phyloP scores from a whole-genome alignment of 2,797 vertebrate species.

The Florisuga fusca region DNA sequence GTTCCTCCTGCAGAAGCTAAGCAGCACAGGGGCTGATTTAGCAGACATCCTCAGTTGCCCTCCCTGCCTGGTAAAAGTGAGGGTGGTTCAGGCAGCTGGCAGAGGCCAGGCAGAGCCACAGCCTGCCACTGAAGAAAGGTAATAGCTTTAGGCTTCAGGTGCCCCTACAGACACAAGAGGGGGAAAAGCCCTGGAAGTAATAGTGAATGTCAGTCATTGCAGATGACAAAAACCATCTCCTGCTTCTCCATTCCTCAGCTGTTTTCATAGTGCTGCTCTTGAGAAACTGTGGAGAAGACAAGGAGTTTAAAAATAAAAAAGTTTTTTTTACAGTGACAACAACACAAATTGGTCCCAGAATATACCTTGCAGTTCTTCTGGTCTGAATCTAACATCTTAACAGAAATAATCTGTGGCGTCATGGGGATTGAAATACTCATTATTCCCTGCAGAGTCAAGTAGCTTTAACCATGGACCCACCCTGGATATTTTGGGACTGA shows the following conservation, averaged over 20 bases:
- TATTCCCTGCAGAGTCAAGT: neutral
- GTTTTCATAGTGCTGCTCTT: neutral
- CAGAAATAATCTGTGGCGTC: neutral
- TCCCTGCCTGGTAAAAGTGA: neutral
- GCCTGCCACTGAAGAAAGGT: neutral
- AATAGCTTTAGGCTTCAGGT: neutral
- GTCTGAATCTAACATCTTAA: neutral
- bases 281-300: neutral
- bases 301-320: neutral
- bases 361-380: neutral
- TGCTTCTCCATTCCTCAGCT: neutral
- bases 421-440: neutral
- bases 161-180: neutral
- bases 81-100: neutral
- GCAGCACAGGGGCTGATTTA: neutral
- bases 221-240: neutral
- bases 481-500: neutral
- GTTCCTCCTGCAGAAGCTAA: neutral
- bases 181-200: neutral
- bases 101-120: neutral
- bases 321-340: neutral
- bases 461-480: neutral
- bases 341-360: neutral
- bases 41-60: neutral
- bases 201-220: neutral